A percentile compares a stretch with the other conserved stretches of the same genome.
These are phyloP conservation scores for Lasius platythorax DNA, from an alignment of 2,888 invertebrate species.

Conservation along the genomic window DNA sequence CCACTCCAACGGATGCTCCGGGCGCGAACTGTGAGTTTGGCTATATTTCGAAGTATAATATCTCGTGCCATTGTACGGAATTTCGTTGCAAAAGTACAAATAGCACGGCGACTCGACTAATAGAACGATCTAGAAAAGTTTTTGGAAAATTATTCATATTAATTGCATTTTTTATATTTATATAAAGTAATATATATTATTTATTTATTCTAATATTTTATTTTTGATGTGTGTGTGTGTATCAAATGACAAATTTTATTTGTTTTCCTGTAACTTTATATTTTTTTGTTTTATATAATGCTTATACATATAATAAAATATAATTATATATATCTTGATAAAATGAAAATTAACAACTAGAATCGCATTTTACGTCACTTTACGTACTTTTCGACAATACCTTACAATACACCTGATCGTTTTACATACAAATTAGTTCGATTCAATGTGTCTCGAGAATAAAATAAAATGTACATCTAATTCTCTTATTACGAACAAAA, in stretches of 20 bases:
- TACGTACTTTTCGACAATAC: neutral
- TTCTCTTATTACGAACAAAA: neutral
- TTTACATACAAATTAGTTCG: neutral
- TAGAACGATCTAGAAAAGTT: neutral
- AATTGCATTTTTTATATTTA: neutral
- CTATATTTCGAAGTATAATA: slow-evolving; percentile 2
- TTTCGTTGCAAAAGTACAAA: neutral
- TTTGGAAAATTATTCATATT: neutral
- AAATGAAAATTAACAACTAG: neutral
- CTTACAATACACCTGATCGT: no score
- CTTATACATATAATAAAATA: neutral
- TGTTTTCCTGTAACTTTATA: neutral
- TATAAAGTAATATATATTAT: neutral
- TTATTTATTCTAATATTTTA: neutral
- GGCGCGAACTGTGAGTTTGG: neutral
- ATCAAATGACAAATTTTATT: neutral
- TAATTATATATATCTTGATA: neutral
- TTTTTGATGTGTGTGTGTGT: neutral
- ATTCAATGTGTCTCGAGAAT: neutral
- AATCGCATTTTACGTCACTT: neutral
- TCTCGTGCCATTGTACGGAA: neutral
- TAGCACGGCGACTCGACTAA: neutral
- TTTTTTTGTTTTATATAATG: neutral
- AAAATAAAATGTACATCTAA: neutral
- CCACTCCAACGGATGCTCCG: slow-evolving; percentile 18